Conservation (phyloP, 2,888 invertebrate species). For the Strigamia maritima region DNA sequence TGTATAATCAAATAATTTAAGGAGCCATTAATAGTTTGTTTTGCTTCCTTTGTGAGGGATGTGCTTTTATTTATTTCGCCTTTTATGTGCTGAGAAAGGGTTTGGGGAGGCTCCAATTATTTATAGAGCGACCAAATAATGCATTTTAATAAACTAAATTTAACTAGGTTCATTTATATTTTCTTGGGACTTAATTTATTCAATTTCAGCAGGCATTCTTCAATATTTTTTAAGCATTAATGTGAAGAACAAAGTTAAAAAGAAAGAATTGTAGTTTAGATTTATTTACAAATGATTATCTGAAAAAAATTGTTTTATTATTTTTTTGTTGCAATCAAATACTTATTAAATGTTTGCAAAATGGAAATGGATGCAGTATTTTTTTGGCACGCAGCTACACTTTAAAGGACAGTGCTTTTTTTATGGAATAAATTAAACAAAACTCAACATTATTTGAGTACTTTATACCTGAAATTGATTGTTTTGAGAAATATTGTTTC, state of each 20-base stretch:
- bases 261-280: neutral
- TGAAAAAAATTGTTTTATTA: neutral
- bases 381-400: too few relatives aligned
- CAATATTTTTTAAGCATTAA: too few relatives aligned
- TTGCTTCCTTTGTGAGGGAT: constrained; percentile 24
- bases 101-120: neutral
- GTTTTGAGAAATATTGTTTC: too few relatives aligned
- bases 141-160: constrained; percentile 9
- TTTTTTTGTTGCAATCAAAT: constrained; percentile 8
- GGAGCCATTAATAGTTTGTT: neutral
- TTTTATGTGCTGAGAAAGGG: neutral
- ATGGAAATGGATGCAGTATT: neutral
- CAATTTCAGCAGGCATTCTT: neutral
- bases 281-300: neutral
- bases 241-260: too few relatives aligned
- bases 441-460: too few relatives aligned
- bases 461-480: too few relatives aligned
- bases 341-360: constrained; percentile 22
- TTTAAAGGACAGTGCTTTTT: too few relatives aligned
- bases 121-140: constrained; percentile 11
- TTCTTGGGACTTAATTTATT: neutral
- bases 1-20: too few relatives aligned
- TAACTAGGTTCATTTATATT: neutral
- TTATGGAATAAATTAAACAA: too few relatives aligned
- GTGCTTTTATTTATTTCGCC: constrained; percentile 24